These are phyloP conservation scores for Ammodytes dubius DNA, from an alignment of 2,113 vertebrate genomes.

Conservation along the genomic window DNA sequence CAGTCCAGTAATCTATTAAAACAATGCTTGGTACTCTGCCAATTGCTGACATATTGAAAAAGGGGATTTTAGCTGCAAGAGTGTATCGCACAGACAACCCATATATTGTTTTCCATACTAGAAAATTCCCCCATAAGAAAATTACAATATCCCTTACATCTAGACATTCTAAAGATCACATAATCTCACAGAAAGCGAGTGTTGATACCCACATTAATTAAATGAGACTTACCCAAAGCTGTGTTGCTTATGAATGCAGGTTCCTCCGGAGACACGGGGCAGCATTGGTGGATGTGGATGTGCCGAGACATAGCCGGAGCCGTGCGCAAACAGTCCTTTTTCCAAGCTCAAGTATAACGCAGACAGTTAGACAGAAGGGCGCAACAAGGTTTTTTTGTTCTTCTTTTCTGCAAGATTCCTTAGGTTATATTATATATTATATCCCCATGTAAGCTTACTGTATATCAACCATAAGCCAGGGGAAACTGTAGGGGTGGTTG, in stretches of 20 bases:
- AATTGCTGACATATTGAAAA: slow-evolving; percentile 48
- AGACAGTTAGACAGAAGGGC: slow-evolving; percentile 42
- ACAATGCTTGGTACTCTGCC: slow-evolving; percentile 51
- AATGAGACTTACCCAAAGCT: slow-evolving; percentile 79
- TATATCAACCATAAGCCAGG: slow-evolving; percentile 44
- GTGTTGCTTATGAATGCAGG: slow-evolving; percentile 57
- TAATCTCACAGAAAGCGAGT: background rate
- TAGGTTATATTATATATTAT: slow-evolving; percentile 6
- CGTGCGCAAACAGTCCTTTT: slow-evolving; percentile 65
- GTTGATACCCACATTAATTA: background rate
- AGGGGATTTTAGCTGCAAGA: slow-evolving; percentile 25
- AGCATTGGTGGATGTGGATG: slow-evolving; percentile 41
- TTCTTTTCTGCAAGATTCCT: too few species aligned
- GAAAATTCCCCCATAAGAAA: background rate
- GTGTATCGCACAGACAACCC: slow-evolving; percentile 1
- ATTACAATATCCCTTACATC: background rate
- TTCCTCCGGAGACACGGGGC: slow-evolving; percentile 77
- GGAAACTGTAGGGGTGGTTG: slow-evolving; percentile 22
- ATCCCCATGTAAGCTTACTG: slow-evolving; percentile 53
- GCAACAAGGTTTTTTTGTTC: slow-evolving; percentile 66
- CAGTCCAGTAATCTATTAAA: slow-evolving; percentile 53
- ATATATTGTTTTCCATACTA: background rate
- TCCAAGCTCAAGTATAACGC: slow-evolving; percentile 43
- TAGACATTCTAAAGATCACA: background rate
- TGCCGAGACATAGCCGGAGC: slow-evolving; percentile 73